These are phyloP conservation scores for Agrenia bidenticulata DNA, from an alignment of 2,888 invertebrate species.

Conservation along the genomic window DNA sequence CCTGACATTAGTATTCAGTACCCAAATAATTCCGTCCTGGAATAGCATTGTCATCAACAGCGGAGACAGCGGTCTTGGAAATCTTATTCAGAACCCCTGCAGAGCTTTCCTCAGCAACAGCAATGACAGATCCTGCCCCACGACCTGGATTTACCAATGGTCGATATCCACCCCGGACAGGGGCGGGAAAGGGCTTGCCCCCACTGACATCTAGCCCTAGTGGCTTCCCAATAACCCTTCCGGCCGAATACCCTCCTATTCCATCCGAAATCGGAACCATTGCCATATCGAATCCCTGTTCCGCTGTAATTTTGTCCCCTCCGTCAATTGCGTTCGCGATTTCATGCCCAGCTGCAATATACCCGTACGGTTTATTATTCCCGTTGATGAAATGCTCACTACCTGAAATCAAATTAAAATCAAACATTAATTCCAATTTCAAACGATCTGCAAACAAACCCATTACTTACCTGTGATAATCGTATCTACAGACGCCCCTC, in stretches of 20 bases:
- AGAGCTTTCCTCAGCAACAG: slow-evolving; percentile 6
- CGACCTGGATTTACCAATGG: slow-evolving; percentile 10
- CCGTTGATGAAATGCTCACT: slow-evolving; percentile 47
- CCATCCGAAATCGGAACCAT: slow-evolving; percentile 49
- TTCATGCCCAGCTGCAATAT: slow-evolving; percentile 40
- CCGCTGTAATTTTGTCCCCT: slow-evolving; percentile 33
- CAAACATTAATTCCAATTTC: not conserved
- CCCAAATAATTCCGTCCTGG: slow-evolving; percentile 28
- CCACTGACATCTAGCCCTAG: slow-evolving; percentile 29
- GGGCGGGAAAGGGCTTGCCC: slow-evolving; percentile 29
- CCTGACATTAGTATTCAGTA: slow-evolving; percentile 16
- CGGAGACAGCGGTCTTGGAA: slow-evolving; percentile 3
- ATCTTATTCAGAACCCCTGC: not conserved
- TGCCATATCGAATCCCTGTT: slow-evolving; percentile 49
- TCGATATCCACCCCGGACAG: slow-evolving; percentile 30
- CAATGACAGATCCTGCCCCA: not conserved
- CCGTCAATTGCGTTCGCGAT: slow-evolving; percentile 41
- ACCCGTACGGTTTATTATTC: slow-evolving; percentile 42
- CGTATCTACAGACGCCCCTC: slow-evolving; percentile 49
- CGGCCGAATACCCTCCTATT: slow-evolving; percentile 45
- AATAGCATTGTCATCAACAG: slow-evolving; percentile 11
- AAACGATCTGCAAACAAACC: not conserved
- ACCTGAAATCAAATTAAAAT: slow-evolving; percentile 5
- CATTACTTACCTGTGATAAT: slow-evolving; percentile 41
- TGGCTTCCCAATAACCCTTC: slow-evolving; percentile 42